phyloP scores from a whole-genome alignment of 2,888 invertebrate genomes.

The Diarsia brunnea region DNA sequence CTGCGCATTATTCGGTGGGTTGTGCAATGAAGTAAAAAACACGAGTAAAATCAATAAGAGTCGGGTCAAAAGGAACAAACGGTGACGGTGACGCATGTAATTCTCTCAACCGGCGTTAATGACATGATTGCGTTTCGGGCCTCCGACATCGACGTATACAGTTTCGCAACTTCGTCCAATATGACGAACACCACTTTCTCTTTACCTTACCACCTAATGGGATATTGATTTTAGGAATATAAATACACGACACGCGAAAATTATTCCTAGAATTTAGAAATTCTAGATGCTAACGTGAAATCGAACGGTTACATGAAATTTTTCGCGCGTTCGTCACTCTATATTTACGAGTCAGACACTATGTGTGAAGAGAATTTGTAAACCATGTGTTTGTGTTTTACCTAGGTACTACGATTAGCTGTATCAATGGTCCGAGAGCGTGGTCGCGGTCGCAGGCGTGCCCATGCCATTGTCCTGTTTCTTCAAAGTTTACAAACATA shows the following conservation, averaged over 20 bases:
- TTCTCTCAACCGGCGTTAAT: conserved; percentile 67
- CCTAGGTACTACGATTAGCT: conserved; percentile 37
- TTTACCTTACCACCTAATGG: conserved; percentile 54
- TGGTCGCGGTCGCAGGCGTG: conserved; percentile 37
- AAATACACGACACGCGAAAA: conserved; percentile 16
- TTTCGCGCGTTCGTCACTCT: conserved; percentile 51
- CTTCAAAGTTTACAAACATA: conserved; percentile 66
- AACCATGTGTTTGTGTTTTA: conserved; percentile 33
- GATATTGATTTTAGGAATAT: conserved; percentile 40
- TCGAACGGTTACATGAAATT: conserved; percentile 48
- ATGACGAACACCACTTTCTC: conserved; percentile 72
- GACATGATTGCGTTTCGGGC: conserved; percentile 73
- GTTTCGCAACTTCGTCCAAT: conserved; percentile 71
- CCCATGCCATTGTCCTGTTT: conserved; percentile 50
- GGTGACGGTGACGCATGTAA: conserved; percentile 64
- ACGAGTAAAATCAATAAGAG: conserved; percentile 63
- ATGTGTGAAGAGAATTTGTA: conserved; percentile 46
- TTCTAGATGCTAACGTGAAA: conserved; percentile 41
- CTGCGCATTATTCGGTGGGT: conserved; percentile 58
- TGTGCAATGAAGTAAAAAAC: conserved; percentile 65
- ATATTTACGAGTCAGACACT: conserved; percentile 47
- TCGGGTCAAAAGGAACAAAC: conserved; percentile 56
- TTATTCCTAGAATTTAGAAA: conserved; percentile 27
- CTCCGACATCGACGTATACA: conserved; percentile 69
- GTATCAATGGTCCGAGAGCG: conserved; percentile 35